Evolutionary conservation across 2,113 vertebrate species (phyloP).

Genomic region (Herpetotheres cachinnans): DNA sequence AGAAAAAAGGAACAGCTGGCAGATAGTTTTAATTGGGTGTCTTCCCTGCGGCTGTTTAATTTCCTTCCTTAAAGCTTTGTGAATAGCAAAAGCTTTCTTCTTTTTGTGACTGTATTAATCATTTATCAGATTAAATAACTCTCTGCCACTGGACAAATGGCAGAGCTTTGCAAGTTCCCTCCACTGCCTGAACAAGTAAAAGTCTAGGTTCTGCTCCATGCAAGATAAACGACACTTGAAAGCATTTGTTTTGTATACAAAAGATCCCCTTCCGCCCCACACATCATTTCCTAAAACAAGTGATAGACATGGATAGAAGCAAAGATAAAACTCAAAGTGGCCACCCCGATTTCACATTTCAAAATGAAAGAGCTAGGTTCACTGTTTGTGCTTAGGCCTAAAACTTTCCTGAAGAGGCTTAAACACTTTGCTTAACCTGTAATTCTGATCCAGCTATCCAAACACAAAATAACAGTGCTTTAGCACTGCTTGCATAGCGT

Average conservation of each 20-base stretch:
- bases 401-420: background rate
- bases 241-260: background rate
- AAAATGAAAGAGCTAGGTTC: background rate
- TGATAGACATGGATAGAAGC: background rate
- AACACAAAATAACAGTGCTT: background rate
- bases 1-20: background rate
- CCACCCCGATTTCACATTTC: background rate
- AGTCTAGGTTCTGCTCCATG: background rate
- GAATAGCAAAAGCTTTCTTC: background rate
- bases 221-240: background rate
- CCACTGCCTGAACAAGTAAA: background rate
- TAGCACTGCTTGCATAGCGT: no score
- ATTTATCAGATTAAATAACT: conserved; percentile 4
- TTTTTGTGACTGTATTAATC: background rate
- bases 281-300: background rate
- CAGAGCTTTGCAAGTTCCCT: background rate
- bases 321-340: background rate
- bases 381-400: background rate
- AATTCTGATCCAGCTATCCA: background rate
- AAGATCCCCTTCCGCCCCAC: background rate
- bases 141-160: background rate
- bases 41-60: background rate
- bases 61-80: background rate
- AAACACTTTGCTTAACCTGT: background rate
- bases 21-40: background rate